Evolutionary conservation across 2,113 vertebrate species (phyloP).

Genomic region (Oryzias melastigma): DNA sequence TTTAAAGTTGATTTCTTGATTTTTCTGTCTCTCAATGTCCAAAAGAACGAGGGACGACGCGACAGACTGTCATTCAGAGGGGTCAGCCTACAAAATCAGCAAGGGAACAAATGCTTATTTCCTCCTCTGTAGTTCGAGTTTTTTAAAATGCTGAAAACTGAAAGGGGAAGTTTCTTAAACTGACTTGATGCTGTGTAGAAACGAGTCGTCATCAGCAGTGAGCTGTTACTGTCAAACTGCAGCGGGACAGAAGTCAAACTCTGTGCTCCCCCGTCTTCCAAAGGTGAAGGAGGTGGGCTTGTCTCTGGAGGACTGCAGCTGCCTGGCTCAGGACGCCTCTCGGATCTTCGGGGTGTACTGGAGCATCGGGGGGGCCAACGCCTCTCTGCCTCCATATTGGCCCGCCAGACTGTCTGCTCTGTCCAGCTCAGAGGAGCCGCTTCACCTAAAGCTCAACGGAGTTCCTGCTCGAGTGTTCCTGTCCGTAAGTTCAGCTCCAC

Average conservation of each 20-base stretch:
- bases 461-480: constrained; percentile 77
- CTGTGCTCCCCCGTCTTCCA: not conserved
- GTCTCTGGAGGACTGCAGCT: constrained; percentile 79
- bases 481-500: constrained; percentile 72
- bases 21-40: no score
- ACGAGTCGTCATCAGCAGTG: no score
- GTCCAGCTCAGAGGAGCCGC: constrained; percentile 72
- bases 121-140: no score
- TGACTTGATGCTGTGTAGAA: no score
- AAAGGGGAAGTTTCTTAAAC: no score
- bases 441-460: constrained; percentile 76
- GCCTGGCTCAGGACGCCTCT: constrained; percentile 75
- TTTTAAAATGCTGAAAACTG: no score
- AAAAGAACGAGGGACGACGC: no score
- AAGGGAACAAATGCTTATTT: no score
- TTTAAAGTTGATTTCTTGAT: no score
- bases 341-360: constrained; percentile 78
- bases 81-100: no score
- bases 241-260: not conserved
- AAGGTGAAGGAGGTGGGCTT: constrained; percentile 83
- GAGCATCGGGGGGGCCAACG: constrained; percentile 56
- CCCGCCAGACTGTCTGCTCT: constrained; percentile 71
- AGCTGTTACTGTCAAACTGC: not conserved
- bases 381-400: constrained; percentile 72
- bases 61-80: no score